Evolutionary conservation across 2,888 invertebrate genomes (phyloP).

Genomic region (Macrosiphum euphorbiae): DNA sequence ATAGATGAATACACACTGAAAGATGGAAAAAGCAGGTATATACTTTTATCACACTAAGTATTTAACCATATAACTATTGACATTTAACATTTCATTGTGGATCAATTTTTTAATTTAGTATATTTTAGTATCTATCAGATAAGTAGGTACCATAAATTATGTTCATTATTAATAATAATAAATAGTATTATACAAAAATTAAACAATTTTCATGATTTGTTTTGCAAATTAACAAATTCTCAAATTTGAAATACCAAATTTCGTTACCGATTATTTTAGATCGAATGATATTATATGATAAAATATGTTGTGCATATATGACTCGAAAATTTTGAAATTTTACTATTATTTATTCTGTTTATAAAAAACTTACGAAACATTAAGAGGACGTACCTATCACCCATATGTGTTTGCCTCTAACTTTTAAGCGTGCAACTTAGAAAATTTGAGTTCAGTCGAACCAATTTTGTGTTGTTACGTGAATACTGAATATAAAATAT

Average conservation of each 20-base stretch:
- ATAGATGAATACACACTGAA: constrained; percentile 74
- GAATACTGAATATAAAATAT: no score
- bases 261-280: no score
- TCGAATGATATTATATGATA: no score
- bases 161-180: background rate
- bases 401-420: background rate
- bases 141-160: background rate
- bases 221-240: no score
- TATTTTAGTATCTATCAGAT: background rate
- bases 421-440: no score
- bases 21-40: constrained; percentile 55
- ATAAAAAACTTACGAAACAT: background rate
- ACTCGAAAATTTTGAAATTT: no score
- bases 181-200: background rate
- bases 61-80: background rate
- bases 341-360: background rate
- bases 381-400: background rate
- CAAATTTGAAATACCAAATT: no score
- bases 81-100: background rate
- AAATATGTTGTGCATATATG: no score
- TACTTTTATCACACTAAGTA: background rate
- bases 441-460: no score
- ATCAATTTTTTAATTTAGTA: background rate
- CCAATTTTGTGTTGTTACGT: no score
- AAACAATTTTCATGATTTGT: background rate